Base-by-base conservation (phyloP, 2,888 invertebrate species). In the Scelioninae gen. 1 region DNA sequence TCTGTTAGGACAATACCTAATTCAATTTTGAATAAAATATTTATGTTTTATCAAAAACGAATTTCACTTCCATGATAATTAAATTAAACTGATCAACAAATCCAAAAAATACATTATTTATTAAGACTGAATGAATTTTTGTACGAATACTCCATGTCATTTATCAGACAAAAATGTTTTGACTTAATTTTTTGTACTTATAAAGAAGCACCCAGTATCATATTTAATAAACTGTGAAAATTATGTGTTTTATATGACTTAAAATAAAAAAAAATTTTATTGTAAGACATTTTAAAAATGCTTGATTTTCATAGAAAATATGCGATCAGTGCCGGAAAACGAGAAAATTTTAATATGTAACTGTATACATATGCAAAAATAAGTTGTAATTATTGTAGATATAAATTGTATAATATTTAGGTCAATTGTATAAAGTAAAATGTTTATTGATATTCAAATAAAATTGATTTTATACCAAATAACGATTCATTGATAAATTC, bases 51-150 rank as follows among this genome's bases (percentile, higher is more conserved):
- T 34, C 34, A 9, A 34, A 5, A 9, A n/a, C n/a, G 11, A 8
- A 34, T 34, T 58, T 31, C 32, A 72, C 34, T 71, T 65, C 56
- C 38, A 31, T 49, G 29, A 29, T 49, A 51, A 23, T 51, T 56
- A 13, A 38, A 16, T 56, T 75, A 56, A 56, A 66, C 31, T 32
- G 11, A 53, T 63, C 29, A 5, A 45, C 7, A 43, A 63, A 66
- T 65, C 34, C 45, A 60, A 65, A 32, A 34, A 55, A 66, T n/a
- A 62, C 16, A 82, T 82, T 77, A 38, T 82, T 82, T 82, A 51
- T 77, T 82, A 77, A 82, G 82, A 82, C 77, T 82, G 82, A 82
- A 66, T 11, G 0, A 72, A 38, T 66, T 58, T 60, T 75, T 68
- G 40, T 83, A 84, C 68, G 58, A 69, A 68, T 45, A 68, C 65